Evolutionary conservation across 1,140 invertebrate genomes (phyloP), one percentile per base, ranked within the genome.

Genomic region (Brachionus asplanchnoidis): DNA sequence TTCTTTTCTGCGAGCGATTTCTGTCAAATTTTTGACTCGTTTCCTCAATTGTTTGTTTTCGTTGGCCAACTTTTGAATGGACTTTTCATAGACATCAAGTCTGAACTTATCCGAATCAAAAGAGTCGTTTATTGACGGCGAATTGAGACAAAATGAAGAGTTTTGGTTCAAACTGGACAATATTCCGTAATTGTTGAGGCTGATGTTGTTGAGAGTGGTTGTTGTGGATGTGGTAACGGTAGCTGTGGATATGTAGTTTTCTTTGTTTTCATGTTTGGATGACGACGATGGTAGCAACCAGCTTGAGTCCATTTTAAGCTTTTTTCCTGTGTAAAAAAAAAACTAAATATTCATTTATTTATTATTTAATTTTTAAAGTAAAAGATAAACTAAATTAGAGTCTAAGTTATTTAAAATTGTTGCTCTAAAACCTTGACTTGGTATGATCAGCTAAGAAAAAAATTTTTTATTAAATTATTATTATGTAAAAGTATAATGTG

Each of bases 21-120:
- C 50, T 3, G 50, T 60, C 20, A 82, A 65, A 65, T 82, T 82
- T n/a, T 82, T 82, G n/a, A 82, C 79, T 11, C 79, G 50, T 28
- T 65, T 82, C n/a, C 65, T 42, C 53, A 82, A 46, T 14, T 68
- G 36, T 46, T 82, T 82, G 6, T 82, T 82, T 40, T 82, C 65
- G 26, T 60, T 46, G 14, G 53, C 65, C 7, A 82, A 46, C 28
- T 82, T 82, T 44, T 82, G 53, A 14, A 82, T 82, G 20, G 53
- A 60, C 20, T 68, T 68, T 44, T 65, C 53, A 46, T 82, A 82
- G 20, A 65, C 65, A 11, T 82, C 79, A 9, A 82, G 36, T 82
- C 20, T 68, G 8, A 82, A 65, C 26, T 82, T 82, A 20, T 82
- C 79, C 11, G 36, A 68, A 46, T 82, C 79, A 44, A 82, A 65